phyloP scores from a whole-genome alignment of 2,888 invertebrate species.

The Philereme transversata region DNA sequence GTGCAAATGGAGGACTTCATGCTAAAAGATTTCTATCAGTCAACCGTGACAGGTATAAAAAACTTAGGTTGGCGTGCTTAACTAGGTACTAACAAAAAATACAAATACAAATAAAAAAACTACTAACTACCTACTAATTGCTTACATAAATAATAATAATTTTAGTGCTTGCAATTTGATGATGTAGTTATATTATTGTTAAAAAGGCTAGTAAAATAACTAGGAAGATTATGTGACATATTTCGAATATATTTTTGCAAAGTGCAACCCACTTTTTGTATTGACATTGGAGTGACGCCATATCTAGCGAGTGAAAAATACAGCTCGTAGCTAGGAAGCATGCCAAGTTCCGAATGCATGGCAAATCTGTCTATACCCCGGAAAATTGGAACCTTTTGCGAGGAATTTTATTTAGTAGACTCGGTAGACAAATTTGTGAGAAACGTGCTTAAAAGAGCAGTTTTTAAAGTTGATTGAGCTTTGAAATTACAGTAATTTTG shows the following conservation, averaged over 20 bases:
- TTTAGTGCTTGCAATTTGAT: too few species aligned
- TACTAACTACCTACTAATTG: too few species aligned
- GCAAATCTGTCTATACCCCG: conserved; percentile 57
- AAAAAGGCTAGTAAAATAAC: too few species aligned
- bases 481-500: too few species aligned
- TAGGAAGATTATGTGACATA: neutral
- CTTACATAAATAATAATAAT: too few species aligned
- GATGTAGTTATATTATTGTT: too few species aligned
- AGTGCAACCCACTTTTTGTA: conserved; percentile 24
- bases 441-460: conserved; percentile 17
- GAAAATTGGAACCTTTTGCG: conserved; percentile 58
- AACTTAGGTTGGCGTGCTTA: too few species aligned
- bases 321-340: conserved; percentile 45
- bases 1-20: too few species aligned
- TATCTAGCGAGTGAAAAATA: conserved; percentile 53
- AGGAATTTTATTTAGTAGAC: conserved; percentile 54
- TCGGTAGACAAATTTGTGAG: conserved; percentile 29
- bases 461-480: conserved; percentile 3
- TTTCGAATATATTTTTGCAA: conserved; percentile 21
- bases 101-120: too few species aligned
- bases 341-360: conserved; percentile 60
- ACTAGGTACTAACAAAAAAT: too few species aligned
- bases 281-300: conserved; percentile 46
- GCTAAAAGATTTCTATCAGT: too few species aligned
- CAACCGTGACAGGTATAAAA: too few species aligned